A percentile compares a stretch with the other conserved stretches of the same genome.
Evolutionary conservation across 2,797 vertebrate genomes (phyloP).

Genomic region (Picus viridis): DNA sequence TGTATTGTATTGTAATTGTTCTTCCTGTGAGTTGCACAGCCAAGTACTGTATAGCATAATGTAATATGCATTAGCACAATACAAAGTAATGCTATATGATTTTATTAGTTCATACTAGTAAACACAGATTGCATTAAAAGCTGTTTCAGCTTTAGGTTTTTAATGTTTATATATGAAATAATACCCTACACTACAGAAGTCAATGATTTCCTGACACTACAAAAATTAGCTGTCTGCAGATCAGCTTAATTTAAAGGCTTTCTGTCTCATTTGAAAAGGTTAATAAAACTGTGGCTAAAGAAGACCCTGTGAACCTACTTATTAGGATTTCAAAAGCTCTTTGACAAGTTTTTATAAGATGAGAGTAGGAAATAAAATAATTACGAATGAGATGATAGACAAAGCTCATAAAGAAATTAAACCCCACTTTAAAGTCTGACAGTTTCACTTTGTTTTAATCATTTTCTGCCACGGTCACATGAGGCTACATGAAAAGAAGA

Average conservation of each 20-base stretch:
- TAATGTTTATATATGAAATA: slow-evolving; percentile 69
- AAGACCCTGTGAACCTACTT: slow-evolving; percentile 54
- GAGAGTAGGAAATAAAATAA: slow-evolving; percentile 60
- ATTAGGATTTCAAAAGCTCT: slow-evolving; percentile 69
- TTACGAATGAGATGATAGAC: slow-evolving; percentile 32
- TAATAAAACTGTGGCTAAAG: slow-evolving; percentile 59
- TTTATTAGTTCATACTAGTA: slow-evolving; percentile 76
- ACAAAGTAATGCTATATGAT: slow-evolving; percentile 73
- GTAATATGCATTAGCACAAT: slow-evolving; percentile 73
- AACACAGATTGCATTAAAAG: slow-evolving; percentile 82
- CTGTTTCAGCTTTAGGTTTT: slow-evolving; percentile 73
- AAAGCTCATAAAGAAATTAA: slow-evolving; percentile 62
- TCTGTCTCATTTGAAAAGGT: slow-evolving; percentile 64
- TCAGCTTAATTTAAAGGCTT: slow-evolving; percentile 75
- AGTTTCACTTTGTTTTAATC: slow-evolving; percentile 45
- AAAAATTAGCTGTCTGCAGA: slow-evolving; percentile 74
- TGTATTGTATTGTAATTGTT: too few relatives aligned
- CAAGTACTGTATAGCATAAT: slow-evolving; percentile 55
- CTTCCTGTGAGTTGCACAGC: slow-evolving; percentile 41
- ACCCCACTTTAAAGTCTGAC: slow-evolving; percentile 35
- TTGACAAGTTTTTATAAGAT: slow-evolving; percentile 56
- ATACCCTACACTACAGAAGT: slow-evolving; percentile 63
- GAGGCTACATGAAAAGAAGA: neutral
- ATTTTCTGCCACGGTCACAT: neutral
- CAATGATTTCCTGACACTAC: slow-evolving; percentile 59